A percentile compares a stretch with the other conserved stretches of the same genome.
Evolutionary conservation across 2,888 invertebrate species (phyloP).

Genomic region (Heliconius ismenius): DNA sequence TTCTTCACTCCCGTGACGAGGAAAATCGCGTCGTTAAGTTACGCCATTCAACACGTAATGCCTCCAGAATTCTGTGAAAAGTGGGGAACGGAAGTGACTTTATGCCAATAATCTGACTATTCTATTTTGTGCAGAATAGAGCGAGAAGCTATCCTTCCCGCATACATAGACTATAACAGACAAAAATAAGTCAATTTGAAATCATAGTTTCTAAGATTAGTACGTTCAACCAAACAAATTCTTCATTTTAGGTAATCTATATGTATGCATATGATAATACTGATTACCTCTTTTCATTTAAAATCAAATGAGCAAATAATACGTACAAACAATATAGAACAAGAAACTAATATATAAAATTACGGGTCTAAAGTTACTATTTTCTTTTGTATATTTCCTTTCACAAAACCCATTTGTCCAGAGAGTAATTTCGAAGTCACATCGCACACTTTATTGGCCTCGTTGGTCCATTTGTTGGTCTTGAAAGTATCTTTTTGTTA

Average conservation of each 20-base stretch:
- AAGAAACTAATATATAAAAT: not conserved
- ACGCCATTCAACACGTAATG: too few relatives aligned
- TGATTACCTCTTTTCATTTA: too few relatives aligned
- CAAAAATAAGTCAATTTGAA: not conserved
- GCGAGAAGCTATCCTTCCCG: too few relatives aligned
- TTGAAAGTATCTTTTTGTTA: constrained; percentile 28
- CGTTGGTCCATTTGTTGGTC: not conserved
- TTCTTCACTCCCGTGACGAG: too few relatives aligned
- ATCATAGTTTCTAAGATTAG: not conserved
- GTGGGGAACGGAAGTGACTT: too few relatives aligned
- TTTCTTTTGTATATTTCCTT: constrained; percentile 4
- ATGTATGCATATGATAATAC: not conserved
- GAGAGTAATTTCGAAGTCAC: not conserved
- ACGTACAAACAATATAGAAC: not conserved
- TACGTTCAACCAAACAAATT: not conserved
- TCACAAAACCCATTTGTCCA: not conserved
- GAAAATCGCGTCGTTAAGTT: too few relatives aligned
- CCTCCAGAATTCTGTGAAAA: too few relatives aligned
- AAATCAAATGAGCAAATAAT: too few relatives aligned
- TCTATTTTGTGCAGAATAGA: too few relatives aligned
- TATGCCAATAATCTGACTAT: too few relatives aligned
- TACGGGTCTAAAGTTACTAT: not conserved
- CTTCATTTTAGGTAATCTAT: too few relatives aligned
- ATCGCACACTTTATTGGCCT: not conserved
- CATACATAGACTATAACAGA: not conserved